phyloP scores from a whole-genome alignment of 1,140 invertebrate species.

The Drosophila arawakana region DNA sequence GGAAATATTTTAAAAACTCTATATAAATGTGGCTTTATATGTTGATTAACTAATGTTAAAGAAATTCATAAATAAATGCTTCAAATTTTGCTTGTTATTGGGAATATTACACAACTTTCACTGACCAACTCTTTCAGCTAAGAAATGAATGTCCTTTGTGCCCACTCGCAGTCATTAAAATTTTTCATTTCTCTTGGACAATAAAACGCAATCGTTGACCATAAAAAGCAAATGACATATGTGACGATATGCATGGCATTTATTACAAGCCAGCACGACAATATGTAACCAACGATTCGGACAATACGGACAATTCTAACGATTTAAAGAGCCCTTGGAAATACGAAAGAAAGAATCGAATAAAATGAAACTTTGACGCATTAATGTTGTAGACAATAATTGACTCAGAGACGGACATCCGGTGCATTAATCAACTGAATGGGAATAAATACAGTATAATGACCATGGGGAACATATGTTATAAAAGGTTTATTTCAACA shows the following conservation, averaged over 20 bases:
- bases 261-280: conserved; percentile 32
- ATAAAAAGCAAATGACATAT: conserved; percentile 61
- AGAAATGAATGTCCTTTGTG: not conserved
- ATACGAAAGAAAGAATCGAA: not conserved
- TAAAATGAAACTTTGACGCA: not conserved
- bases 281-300: conserved; percentile 6
- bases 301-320: conserved; percentile 4
- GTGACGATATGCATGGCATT: conserved; percentile 66
- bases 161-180: conserved; percentile 36
- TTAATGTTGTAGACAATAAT: conserved; percentile 19
- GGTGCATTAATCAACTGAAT: conserved; percentile 36
- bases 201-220: conserved; percentile 60
- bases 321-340: not conserved
- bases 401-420: conserved; percentile 25
- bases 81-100: not conserved
- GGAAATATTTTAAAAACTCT: not conserved
- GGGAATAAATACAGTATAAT: conserved; percentile 14
- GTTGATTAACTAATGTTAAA: not conserved
- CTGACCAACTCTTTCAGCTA: not conserved
- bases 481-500: conserved; percentile 12
- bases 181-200: conserved; percentile 44
- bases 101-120: not conserved
- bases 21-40: not conserved
- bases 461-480: conserved; percentile 28
- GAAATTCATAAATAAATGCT: not conserved